Evolutionary conservation across 2,797 vertebrate genomes (phyloP), one percentile per base, ranked within the genome.

Genomic region (Fistularia tabacaria): DNA sequence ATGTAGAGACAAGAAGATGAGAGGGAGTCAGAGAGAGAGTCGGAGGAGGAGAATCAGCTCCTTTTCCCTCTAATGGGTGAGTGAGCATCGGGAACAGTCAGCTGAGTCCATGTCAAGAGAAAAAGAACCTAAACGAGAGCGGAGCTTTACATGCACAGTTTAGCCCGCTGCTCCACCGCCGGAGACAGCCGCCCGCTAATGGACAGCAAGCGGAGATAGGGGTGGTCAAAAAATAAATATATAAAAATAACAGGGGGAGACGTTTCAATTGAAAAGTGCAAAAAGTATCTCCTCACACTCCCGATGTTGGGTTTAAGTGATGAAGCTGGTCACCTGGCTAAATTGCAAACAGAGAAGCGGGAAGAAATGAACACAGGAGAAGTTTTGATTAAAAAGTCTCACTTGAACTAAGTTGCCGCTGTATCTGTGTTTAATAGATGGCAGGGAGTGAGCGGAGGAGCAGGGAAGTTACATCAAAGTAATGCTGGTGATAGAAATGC

Each of bases 71-170:
- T 74, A 65, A 84, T 76, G 85, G 81, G 57, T 83, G 85, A 86
- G 72, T 77, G 86, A 85, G 81, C 81, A 77, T 83, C 10, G 49
- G 66, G 81, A 82, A 73, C 79, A 84, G 77, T 84, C 76, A 82
- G 80, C 78, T 76, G 81, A 83, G 80, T 77, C 76, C 74, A 36
- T 68, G 83, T 84, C 77, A 81, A 58, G 65, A 74, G 68, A 43
- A 62, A 53, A 66, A 66, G 70, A 71, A 63, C 36, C 59, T 62
- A 67, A 72, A 80, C 50, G 59, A 67, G 64, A 66, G 68, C 14
- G 11, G 25, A 40, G 73, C 71, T 73, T 67, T 69, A 67, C 76
- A 76, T 77, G 77, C 64, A 54, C 67, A 66, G 63, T 79, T 73
- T 59, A 67, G 54, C 62, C 64, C 38, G 7, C 55, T 3, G 14